These are phyloP conservation scores for Sarcoramphus papa DNA, from an alignment of 2,797 vertebrate species.

Conservation along the genomic window DNA sequence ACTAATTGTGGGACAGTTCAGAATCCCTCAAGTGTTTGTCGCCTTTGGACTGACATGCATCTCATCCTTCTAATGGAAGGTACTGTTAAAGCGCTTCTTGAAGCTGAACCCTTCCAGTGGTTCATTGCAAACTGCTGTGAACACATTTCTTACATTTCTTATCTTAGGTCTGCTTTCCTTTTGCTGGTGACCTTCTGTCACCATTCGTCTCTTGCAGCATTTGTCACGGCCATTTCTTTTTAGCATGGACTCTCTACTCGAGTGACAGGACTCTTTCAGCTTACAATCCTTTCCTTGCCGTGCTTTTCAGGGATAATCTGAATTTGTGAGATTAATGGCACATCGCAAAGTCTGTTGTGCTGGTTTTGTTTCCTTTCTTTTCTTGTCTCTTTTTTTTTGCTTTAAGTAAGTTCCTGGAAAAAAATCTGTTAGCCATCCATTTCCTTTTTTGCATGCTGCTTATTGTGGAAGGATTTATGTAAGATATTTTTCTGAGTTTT, in stretches of 20 bases:
- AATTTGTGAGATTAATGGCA: background rate
- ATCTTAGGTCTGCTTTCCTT: background rate
- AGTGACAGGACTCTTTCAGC: background rate
- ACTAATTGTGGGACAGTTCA: background rate
- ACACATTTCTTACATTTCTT: background rate
- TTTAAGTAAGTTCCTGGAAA: background rate
- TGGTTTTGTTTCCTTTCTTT: background rate
- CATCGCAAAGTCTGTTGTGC: background rate
- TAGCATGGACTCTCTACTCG: background rate
- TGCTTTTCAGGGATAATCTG: background rate
- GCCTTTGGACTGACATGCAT: background rate
- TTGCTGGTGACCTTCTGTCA: background rate
- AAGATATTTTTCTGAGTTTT: background rate
- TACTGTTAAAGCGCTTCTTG: background rate
- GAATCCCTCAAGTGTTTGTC: background rate
- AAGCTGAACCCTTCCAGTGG: background rate
- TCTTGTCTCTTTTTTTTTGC: background rate
- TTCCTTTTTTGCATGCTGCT: background rate
- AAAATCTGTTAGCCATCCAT: background rate
- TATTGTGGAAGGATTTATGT: background rate
- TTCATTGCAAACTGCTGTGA: background rate
- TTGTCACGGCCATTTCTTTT: background rate
- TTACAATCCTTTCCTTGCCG: background rate
- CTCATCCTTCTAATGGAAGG: background rate
- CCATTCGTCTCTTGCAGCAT: background rate